Conservation (phyloP, 2,888 invertebrate genomes). For the Callyntrura sp. region DNA sequence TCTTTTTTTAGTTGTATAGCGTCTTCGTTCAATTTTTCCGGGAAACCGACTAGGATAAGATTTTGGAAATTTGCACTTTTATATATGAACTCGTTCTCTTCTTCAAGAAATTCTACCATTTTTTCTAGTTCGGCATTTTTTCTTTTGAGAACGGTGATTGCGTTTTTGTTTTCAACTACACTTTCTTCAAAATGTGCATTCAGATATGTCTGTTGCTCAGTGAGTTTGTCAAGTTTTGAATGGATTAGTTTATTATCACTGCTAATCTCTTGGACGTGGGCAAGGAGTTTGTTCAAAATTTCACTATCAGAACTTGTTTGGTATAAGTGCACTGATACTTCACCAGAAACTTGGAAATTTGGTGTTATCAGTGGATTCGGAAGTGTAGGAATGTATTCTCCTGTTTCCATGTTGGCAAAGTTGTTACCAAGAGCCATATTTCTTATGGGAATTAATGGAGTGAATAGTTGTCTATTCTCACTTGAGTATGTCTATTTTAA, state of each 20-base stretch:
- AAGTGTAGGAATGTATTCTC: no score
- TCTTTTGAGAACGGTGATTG: not conserved
- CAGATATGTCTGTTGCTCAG: not conserved
- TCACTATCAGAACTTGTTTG: not conserved
- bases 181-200: not conserved
- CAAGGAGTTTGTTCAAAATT: not conserved
- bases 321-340: no score
- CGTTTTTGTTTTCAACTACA: not conserved
- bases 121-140: not conserved
- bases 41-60: not conserved
- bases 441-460: no score
- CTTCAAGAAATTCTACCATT: conserved; percentile 24
- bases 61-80: conserved; percentile 28
- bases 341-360: not conserved
- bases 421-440: no score
- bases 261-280: not conserved
- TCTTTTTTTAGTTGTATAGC: not conserved
- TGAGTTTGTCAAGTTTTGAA: not conserved
- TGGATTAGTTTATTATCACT: not conserved
- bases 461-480: no score
- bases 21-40: not conserved
- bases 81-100: conserved; percentile 12
- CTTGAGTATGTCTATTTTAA: no score
- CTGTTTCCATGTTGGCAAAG: no score
- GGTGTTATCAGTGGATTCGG: no score